Evolutionary conservation across 1,140 invertebrate genomes (phyloP).

Genomic region (Macrostomum lignano): DNA sequence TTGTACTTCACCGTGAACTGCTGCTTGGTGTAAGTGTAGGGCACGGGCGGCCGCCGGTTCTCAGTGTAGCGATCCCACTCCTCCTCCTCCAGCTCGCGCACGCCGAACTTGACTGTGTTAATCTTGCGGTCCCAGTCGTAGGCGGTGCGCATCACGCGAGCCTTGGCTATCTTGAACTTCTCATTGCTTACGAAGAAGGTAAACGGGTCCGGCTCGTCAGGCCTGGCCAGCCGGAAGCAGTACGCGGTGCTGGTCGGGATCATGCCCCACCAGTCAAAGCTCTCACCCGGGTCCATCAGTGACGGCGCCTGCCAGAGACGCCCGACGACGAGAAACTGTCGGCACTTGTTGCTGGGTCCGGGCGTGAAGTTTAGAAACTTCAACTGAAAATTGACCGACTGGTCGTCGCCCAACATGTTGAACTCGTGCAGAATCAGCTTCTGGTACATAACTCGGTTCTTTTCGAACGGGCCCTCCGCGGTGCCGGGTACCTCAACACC

Average conservation of each 20-base stretch:
- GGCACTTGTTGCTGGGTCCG: no score
- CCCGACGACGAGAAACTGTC: no score
- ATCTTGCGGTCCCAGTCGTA: neutral
- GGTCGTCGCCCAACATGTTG: neutral
- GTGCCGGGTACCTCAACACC: no score
- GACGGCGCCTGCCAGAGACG: no score
- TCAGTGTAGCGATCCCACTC: neutral
- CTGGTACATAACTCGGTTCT: no score
- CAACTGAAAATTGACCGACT: neutral
- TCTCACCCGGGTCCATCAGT: no score
- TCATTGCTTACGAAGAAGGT: slow-evolving; percentile 2
- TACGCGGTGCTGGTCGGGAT: neutral
- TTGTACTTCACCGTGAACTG: neutral
- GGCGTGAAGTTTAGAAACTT: no score
- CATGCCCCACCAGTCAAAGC: slow-evolving; percentile 1
- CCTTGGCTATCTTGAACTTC: neutral
- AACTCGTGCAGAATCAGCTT: neutral
- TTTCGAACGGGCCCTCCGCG: no score
- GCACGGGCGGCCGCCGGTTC: neutral
- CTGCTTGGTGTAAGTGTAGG: slow-evolving; percentile 1
- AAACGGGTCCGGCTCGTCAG: slow-evolving; percentile 1
- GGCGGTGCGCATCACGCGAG: neutral
- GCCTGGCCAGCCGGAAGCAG: neutral
- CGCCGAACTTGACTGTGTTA: slow-evolving; percentile 1
- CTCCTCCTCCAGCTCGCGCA: neutral